Base-by-base conservation (phyloP, 1,140 invertebrate genomes). In the Trichonephila clavipes region DNA sequence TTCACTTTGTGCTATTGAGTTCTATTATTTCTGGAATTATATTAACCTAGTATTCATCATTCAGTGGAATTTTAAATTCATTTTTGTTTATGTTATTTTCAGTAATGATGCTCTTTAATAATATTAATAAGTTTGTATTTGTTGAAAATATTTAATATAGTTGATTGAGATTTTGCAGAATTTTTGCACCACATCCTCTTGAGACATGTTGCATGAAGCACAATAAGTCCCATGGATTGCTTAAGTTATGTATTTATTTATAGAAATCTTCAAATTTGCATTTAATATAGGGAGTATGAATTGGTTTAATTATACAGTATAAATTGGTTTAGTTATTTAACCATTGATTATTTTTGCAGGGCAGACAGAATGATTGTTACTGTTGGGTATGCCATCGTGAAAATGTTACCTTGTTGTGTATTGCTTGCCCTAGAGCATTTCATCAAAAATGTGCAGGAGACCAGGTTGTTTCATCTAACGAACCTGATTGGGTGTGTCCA, bases 351-450 rank as follows among this genome's bases (percentile, higher is more conserved):
- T 44, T 72, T 83, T 86, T 86, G n/a, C 34, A 96, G 96, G 95
- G 95, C 66, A 95, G 95, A 90, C 94, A 95, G 85, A 96, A 96
- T 95, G 98, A 99, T 96, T 96, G 96, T 77, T 99, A 97, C 95
- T 99, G 98, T 95, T 99, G 98, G 98, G 96, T 97, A 81, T 99
- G 98, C 95, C 96, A 96, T 93, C 95, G 95, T 58, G 97, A 97
- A 0, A 96, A 97, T 92, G 96, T 97, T 95, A 95, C 96, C 18
- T 96, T 97, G 28, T 95, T 94, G 58, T 99, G 98, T 95, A 97
- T 97, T 94, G 97, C 97, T 51, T 99, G 98, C 96, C 97, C 98
- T n/a, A 96, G 98, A 16, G 97, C 97, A 1, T 99, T 97, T 96
- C 98, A 99, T 96, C 96, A 96, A 6, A 97, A 97, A 95, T 99